Percentiles rank a stretch among this genome's conserved stretches.
These are phyloP conservation scores for Numenius phaeopus DNA, from an alignment of 2,797 vertebrate genomes.

Conservation along the genomic window DNA sequence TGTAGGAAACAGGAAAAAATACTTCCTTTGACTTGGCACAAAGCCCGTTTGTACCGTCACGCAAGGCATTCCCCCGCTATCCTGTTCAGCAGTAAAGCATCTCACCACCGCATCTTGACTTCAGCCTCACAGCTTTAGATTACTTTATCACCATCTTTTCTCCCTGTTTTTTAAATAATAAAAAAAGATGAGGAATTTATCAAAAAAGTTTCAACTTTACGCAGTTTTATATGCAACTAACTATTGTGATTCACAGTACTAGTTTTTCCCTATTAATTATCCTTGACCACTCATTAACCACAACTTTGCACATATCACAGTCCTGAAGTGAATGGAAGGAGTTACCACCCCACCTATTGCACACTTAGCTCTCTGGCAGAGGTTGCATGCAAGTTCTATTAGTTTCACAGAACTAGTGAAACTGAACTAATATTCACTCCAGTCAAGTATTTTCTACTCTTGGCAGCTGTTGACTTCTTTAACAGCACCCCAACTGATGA, in stretches of 20 bases:
- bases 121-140: background rate
- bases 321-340: rapidly evolving
- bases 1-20: background rate
- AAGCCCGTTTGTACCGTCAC: background rate
- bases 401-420: background rate
- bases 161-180: background rate
- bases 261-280: background rate
- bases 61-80: background rate
- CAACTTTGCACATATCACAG: background rate
- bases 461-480: background rate
- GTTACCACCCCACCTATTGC: background rate
- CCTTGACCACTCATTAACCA: background rate
- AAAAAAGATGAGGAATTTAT: background rate
- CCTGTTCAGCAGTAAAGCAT: background rate
- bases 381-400: rapidly evolving
- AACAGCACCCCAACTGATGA: background rate
- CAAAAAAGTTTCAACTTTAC: background rate
- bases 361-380: background rate
- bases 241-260: background rate
- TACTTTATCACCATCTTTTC: background rate
- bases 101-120: background rate
- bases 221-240: background rate
- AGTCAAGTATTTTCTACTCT: background rate
- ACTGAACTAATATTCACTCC: background rate
- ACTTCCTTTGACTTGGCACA: background rate